These are phyloP conservation scores for Ormyrus thymus DNA, from an alignment of 2,888 invertebrate species.

Conservation along the genomic window DNA sequence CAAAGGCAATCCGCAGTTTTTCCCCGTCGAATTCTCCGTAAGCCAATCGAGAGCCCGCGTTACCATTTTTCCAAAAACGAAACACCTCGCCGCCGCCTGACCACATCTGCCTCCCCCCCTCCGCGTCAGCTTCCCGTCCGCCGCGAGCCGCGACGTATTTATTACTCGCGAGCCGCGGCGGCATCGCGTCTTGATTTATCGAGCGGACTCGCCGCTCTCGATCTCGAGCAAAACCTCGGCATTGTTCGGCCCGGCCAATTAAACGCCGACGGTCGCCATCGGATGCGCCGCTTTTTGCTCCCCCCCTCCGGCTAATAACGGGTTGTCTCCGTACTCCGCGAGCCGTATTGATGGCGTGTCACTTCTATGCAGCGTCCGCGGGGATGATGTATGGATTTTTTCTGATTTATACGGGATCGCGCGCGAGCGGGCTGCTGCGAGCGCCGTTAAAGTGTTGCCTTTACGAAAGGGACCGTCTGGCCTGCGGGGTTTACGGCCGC, in stretches of 20 bases:
- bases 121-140: no score
- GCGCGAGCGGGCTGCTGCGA: background rate
- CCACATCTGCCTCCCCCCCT: no score
- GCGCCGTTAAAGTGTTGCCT: constrained; percentile 39
- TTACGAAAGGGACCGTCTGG: constrained; percentile 16
- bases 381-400: constrained; percentile 40
- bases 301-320: constrained; percentile 12
- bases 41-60: no score
- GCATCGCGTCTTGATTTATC: constrained; percentile 40
- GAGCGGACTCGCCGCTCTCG: constrained; percentile 15
- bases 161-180: constrained; percentile 27
- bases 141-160: constrained; percentile 29
- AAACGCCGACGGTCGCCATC: constrained; percentile 11
- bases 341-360: constrained; percentile 12
- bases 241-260: constrained; percentile 48
- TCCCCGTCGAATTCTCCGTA: no score
- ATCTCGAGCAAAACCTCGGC: constrained; percentile 16
- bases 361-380: constrained; percentile 8
- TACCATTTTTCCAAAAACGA: no score
- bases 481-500: constrained; percentile 5
- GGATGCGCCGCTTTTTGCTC: no score
- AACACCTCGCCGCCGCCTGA: no score
- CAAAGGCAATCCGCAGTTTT: no score
- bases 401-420: constrained; percentile 34
- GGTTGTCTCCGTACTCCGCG: constrained; percentile 10